A percentile compares a stretch with the other conserved stretches of the same genome.
Conservation (phyloP, 2,797 vertebrate genomes). For the Scleropages formosus region DNA sequence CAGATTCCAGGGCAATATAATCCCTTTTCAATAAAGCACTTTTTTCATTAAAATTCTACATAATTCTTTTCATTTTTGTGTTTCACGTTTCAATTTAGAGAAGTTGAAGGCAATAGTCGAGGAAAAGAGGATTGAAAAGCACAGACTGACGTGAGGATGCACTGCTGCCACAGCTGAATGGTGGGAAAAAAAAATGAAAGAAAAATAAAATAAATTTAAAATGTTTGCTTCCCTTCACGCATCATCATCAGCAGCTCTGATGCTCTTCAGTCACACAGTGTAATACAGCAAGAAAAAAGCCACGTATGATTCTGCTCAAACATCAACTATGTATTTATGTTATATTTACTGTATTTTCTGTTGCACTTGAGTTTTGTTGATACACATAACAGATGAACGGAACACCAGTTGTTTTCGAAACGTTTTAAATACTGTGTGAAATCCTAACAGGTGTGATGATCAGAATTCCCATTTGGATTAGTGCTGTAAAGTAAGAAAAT, state of each 20-base stretch:
- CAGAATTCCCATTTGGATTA: no score
- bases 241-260: not conserved
- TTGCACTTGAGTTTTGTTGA: no score
- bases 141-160: constrained; percentile 55
- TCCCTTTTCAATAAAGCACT: constrained; percentile 73
- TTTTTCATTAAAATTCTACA: constrained; percentile 66
- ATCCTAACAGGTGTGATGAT: no score
- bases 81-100: constrained; percentile 67
- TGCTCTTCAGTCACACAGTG: not conserved
- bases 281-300: not conserved
- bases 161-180: constrained; percentile 13
- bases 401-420: no score
- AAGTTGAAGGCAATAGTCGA: constrained; percentile 49
- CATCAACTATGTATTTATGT: not conserved
- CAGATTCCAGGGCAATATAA: constrained; percentile 54
- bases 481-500: no score
- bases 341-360: not conserved
- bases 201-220: not conserved
- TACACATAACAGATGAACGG: no score
- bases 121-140: constrained; percentile 48
- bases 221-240: not conserved
- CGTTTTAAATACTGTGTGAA: no score
- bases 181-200: not conserved
- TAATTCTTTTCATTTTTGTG: constrained; percentile 66
- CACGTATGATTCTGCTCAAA: no score